Evolutionary conservation across 2,797 vertebrate genomes (phyloP).

Genomic region (Tenualosa ilisha): DNA sequence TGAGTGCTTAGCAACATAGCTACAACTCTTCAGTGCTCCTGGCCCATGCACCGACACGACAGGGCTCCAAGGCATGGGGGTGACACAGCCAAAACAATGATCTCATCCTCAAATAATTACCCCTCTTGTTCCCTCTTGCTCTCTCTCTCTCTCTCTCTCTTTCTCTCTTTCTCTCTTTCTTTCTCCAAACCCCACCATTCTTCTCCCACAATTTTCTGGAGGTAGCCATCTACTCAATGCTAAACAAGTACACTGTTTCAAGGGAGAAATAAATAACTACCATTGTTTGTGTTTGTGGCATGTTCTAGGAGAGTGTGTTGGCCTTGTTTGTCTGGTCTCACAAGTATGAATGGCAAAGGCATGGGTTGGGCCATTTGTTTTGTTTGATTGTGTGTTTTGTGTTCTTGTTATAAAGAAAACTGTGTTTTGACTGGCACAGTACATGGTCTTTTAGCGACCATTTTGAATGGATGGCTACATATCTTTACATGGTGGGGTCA

Average conservation of each 20-base stretch:
- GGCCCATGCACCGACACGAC: slow-evolving; percentile 38
- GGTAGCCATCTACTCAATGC: background rate
- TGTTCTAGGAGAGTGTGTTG: background rate
- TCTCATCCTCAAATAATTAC: slow-evolving; percentile 50
- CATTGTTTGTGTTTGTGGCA: background rate
- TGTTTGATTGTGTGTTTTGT: background rate
- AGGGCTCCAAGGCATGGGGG: slow-evolving; percentile 35
- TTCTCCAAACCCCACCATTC: background rate
- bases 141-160: slow-evolving; percentile 22
- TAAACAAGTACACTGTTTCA: background rate
- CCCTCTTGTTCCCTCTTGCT: slow-evolving; percentile 39
- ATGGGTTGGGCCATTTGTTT: background rate
- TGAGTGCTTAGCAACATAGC: background rate
- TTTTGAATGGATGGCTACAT: slow-evolving; percentile 2
- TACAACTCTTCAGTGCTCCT: background rate
- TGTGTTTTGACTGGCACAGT: background rate
- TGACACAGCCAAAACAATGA: slow-evolving; percentile 52
- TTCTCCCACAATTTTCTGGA: background rate
- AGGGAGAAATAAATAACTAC: background rate
- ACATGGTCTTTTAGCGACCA: background rate
- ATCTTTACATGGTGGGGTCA: background rate
- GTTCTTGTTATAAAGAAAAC: too few species aligned
- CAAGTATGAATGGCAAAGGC: background rate
- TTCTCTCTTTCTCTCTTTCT: slow-evolving; percentile 15
- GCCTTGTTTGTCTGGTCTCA: background rate